Percentiles rank a stretch among this genome's conserved stretches.
These are phyloP conservation scores for Hoplodrina ambigua DNA, from an alignment of 2,888 invertebrate genomes.

Conservation along the genomic window DNA sequence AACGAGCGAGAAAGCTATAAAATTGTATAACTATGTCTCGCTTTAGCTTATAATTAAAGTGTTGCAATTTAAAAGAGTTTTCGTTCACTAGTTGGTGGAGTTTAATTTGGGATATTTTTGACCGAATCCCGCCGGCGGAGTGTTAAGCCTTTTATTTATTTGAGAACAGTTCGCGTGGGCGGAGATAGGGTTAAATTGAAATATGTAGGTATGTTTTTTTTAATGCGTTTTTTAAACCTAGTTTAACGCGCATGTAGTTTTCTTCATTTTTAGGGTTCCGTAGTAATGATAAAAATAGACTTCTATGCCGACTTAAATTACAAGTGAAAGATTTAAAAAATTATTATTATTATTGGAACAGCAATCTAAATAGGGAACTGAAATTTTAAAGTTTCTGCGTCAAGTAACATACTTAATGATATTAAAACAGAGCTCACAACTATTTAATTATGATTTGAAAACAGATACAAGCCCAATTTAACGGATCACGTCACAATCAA, in stretches of 20 bases:
- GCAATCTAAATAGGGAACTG: too few species aligned
- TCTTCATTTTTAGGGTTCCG: not conserved
- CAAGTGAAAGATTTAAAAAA: too few species aligned
- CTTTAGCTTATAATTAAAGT: slow-evolving; percentile 40
- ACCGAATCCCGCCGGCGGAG: slow-evolving; percentile 7
- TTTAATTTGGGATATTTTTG: slow-evolving; percentile 39
- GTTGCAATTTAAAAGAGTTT: slow-evolving; percentile 36
- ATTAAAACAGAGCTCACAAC: too few species aligned
- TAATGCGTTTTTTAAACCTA: not conserved
- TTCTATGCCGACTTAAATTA: too few species aligned
- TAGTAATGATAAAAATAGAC: too few species aligned
- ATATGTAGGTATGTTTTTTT: not conserved
- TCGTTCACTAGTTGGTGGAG: slow-evolving; percentile 13
- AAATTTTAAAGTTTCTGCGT: too few species aligned
- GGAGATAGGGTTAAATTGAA: slow-evolving; percentile 14
- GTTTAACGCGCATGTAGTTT: not conserved
- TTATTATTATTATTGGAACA: too few species aligned
- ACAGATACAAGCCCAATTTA: slow-evolving; percentile 1
- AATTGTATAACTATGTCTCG: slow-evolving; percentile 23
- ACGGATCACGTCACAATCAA: slow-evolving; percentile 14
- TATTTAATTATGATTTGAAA: not conserved
- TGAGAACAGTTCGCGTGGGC: not conserved
- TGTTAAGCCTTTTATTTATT: slow-evolving; percentile 36
- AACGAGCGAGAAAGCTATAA: slow-evolving; percentile 14
- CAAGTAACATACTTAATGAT: too few species aligned